phyloP scores from a whole-genome alignment of 1,140 invertebrate species.

The Drosophila oshimai region DNA sequence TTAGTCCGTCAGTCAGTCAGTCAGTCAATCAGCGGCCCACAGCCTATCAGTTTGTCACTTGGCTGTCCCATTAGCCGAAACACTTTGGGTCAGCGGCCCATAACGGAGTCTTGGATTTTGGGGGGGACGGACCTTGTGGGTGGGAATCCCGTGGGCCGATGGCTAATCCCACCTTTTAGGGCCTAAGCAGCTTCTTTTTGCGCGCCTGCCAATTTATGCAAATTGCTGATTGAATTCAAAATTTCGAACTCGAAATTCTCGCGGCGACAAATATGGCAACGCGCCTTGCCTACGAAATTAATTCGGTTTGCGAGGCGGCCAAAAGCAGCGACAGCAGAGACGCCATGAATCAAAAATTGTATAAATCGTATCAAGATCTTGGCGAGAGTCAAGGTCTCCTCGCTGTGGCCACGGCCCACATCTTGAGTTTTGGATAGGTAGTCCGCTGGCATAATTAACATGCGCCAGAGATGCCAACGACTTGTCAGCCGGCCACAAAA shows the following conservation, averaged over 20 bases:
- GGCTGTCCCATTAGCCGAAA: conserved; percentile 70
- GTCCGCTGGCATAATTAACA: conserved; percentile 68
- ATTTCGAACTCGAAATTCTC: conserved; percentile 59
- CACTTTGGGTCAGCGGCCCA: conserved; percentile 65
- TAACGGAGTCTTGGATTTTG: conserved; percentile 34
- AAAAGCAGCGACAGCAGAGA: conserved; percentile 35
- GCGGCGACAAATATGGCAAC: conserved; percentile 61
- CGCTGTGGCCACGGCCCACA: conserved; percentile 66
- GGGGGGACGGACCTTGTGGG: neutral
- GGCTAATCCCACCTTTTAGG: conserved; percentile 63
- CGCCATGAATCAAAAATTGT: conserved; percentile 77
- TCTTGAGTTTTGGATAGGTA: conserved; percentile 36
- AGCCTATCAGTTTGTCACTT: conserved; percentile 71
- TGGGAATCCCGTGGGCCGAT: conserved; percentile 9
- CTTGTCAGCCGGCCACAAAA: conserved; percentile 39
- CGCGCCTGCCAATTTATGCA: conserved; percentile 66
- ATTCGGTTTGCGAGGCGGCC: conserved; percentile 31
- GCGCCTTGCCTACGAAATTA: conserved; percentile 69
- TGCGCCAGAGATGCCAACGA: conserved; percentile 72
- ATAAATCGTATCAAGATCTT: conserved; percentile 77
- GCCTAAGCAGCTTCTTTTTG: conserved; percentile 51
- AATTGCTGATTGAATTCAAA: conserved; percentile 74
- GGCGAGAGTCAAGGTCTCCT: conserved; percentile 73
- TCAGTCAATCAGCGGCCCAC: conserved; percentile 52
- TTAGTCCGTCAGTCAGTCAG: conserved; percentile 12